phyloP scores from a whole-genome alignment of 2,797 vertebrate species.

The Parotocinclus haroldoi region DNA sequence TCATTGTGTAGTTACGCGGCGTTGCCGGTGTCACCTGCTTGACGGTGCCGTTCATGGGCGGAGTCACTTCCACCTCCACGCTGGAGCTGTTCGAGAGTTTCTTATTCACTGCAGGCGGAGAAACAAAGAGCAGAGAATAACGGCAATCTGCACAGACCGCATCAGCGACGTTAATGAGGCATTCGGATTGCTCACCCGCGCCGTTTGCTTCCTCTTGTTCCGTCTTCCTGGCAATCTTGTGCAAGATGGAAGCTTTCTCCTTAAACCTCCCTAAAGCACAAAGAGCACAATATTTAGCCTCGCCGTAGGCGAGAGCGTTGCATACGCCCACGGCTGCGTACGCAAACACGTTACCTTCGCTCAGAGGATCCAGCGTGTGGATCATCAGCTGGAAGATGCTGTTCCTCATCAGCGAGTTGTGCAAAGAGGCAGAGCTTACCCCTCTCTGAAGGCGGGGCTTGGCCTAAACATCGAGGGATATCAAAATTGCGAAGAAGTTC shows the following conservation, averaged over 20 bases:
- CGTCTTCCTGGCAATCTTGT: constrained; percentile 93
- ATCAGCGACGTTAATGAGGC: too few relatives aligned
- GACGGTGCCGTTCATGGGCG: constrained; percentile 74
- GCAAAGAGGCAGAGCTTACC: constrained; percentile 92
- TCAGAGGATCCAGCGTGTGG: constrained; percentile 92
- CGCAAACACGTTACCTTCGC: constrained; percentile 76
- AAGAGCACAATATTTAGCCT: background rate
- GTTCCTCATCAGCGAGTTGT: constrained; percentile 96
- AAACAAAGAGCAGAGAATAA: background rate
- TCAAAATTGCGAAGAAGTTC: too few relatives aligned
- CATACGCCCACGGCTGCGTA: too few relatives aligned
- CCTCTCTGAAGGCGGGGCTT: constrained; percentile 92
- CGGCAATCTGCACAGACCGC: background rate
- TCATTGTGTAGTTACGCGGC: too few relatives aligned
- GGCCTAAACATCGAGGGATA: constrained; percentile 76
- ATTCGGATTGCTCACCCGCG: constrained; percentile 62
- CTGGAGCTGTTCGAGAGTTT: constrained; percentile 77
- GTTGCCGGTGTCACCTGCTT: constrained; percentile 58
- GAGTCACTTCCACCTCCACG: constrained; percentile 90
- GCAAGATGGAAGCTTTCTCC: constrained; percentile 93
- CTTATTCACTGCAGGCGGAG: constrained; percentile 66
- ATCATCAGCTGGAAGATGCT: constrained; percentile 99
- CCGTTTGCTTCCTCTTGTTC: constrained; percentile 86
- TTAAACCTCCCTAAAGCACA: constrained; percentile 82
- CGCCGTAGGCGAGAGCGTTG: background rate